Base-by-base conservation (phyloP, 2,113 vertebrate species). In the Megalops atlanticus region DNA sequence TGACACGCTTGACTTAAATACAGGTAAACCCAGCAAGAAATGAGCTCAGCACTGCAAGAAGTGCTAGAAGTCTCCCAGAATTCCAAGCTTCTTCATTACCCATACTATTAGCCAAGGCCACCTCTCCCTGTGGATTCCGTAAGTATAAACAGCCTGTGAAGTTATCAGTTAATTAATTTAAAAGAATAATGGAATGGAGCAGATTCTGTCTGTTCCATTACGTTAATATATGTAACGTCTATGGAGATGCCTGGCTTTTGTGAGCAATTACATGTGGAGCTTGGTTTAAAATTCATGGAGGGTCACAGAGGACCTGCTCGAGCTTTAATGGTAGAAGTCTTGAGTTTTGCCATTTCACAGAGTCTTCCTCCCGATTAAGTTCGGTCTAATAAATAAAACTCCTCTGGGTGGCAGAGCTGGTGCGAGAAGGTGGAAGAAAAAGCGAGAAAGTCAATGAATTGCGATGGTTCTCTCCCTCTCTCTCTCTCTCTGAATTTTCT, bases 261-360 rank as follows among this genome's bases (percentile, higher is more conserved):
- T 87, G 88, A 78, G 54, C 91, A 92, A 93, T 92, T 91, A 90
- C 87, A 90, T 86, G 89, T 87, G 89, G 87, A 90, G 91, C 92
- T 93, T 89, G 87, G 87, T 91, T 89, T 91, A 90, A 92, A 90
- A 93, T 93, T 92, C 90, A 92, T 89, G 89, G 88, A 88, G 87
- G n/a, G 85, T 87, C 88, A 88, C 89, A 89, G 92, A 86, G 91
- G 90, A 88, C 89, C 89, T 83, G 88, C 88, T 90, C 85, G 83
- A 89, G 88, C 80, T 81, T 39, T 40, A 80, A 91, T 91, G 89
- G 89, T 90, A 84, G 88, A 89, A 89, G 85, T 82, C 85, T 85
- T 88, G 85, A 88, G 90, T 88, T 87, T 82, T 85, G 86, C 41
- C 24, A 49, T 76, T 52, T 35, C 41, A 52, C 12, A 8, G 33